Evolutionary conservation across 2,113 vertebrate species (phyloP), one percentile per base, ranked within the genome.

Genomic region (Oreotrochilus melanogaster): DNA sequence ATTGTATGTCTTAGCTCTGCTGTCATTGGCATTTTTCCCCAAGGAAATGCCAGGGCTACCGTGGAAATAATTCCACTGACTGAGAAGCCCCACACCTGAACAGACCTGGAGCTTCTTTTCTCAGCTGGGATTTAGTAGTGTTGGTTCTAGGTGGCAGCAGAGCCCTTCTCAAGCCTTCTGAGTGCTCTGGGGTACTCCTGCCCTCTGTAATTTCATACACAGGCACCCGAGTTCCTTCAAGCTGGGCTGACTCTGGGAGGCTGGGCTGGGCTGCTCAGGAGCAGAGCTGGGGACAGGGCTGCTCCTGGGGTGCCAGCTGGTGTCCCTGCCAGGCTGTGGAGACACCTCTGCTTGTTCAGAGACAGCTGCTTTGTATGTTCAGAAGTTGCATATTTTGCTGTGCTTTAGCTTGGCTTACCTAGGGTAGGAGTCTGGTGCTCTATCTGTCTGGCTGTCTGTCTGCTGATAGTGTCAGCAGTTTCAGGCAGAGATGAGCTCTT

Each of bases 111-210:
- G 65, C 75, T 75, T 0, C 67, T 78, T 42, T 61, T 54, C 70
- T 53, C 57, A 48, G 73, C 80, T 92, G 89, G 87, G 94, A 93
- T 92, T 86, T 67, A 78, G 70, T 56, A 85, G 54, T 83, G 35
- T 87, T 21, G 15, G 92, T 96, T 96, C 95, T 94, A 94, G 94
- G 86, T 97, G 96, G 92, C 96, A 96, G 95, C 96, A 96, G 65
- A 95, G 72, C 72, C 92, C 92, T 97, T 93, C 93, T 73, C 22
- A 94, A 93, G 13, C 19, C 30, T 30, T 61, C 24, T 2, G 75
- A 24, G 58, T 0, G 14, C 3, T 1, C 1, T 45, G 75, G 90
- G 94, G 82, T 58, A 5, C 88, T 83, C 71, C 78, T 86, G 14
- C 62, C 35, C 78, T 76, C 67, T 15, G 33, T 7, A 10, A 7